Percentiles rank a stretch among this genome's conserved stretches.
Evolutionary conservation across 2,888 invertebrate genomes (phyloP).

Genomic region (Heliconius sara): DNA sequence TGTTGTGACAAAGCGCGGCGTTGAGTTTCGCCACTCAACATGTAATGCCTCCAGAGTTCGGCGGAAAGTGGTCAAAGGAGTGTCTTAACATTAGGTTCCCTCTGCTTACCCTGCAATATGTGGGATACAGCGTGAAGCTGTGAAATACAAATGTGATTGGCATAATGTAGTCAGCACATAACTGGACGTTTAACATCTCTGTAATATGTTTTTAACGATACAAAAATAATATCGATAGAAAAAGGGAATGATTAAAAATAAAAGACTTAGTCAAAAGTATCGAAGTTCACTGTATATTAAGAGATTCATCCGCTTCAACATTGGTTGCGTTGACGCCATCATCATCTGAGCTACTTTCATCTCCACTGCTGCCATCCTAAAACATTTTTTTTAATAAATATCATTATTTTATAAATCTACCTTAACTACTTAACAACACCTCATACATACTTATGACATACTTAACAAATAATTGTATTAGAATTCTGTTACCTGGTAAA

Average conservation of each 20-base stretch:
- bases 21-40: too few relatives aligned
- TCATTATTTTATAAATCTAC: neutral
- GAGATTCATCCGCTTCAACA: constrained; percentile 48
- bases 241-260: neutral
- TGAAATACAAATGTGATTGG: neutral
- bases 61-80: too few relatives aligned
- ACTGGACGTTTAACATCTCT: neutral
- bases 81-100: too few relatives aligned
- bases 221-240: neutral
- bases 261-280: neutral
- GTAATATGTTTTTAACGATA: neutral
- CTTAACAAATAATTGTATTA: neutral
- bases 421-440: neutral
- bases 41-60: too few relatives aligned
- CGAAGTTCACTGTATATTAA: constrained; percentile 1
- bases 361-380: constrained; percentile 61
- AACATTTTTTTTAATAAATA: constrained; percentile 14
- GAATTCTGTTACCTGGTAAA: neutral
- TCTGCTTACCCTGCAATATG: too few relatives aligned
- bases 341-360: constrained; percentile 62
- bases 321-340: constrained; percentile 48
- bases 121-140: too few relatives aligned
- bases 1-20: too few relatives aligned
- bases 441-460: too few relatives aligned
- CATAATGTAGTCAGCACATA: neutral